These are phyloP conservation scores for Drosophila biarmipes DNA, from an alignment of 1,140 invertebrate species.

Conservation along the genomic window DNA sequence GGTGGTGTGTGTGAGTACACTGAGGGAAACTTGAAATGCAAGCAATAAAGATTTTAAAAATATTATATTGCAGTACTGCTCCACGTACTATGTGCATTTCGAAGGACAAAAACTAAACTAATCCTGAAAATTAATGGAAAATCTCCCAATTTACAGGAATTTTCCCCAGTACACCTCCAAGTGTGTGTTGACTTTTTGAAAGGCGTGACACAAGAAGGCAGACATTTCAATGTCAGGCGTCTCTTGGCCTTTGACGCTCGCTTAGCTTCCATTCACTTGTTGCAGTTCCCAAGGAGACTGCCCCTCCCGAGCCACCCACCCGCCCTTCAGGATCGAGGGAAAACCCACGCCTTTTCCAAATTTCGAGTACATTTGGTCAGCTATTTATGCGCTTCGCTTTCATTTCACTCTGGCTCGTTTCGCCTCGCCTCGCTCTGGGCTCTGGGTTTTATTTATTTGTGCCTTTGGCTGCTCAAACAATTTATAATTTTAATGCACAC, in stretches of 20 bases:
- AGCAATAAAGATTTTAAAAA: no score
- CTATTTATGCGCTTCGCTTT: conserved; percentile 66
- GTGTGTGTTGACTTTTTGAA: conserved; percentile 18
- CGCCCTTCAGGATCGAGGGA: conserved; percentile 3
- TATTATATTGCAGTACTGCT: no score
- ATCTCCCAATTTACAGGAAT: no score
- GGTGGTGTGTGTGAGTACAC: conserved; percentile 4
- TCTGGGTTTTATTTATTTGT: conserved; percentile 59
- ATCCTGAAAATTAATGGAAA: no score
- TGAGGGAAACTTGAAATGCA: not conserved
- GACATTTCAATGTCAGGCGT: conserved; percentile 68
- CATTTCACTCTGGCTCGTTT: conserved; percentile 31
- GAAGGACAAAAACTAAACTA: no score
- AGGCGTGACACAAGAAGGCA: conserved; percentile 62
- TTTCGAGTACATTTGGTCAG: conserved; percentile 66
- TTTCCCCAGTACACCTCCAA: not conserved
- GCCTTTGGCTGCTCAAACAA: conserved; percentile 71
- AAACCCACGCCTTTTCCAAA: conserved; percentile 39
- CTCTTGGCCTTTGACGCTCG: conserved; percentile 63
- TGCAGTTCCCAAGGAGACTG: conserved; percentile 51
- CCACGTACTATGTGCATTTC: no score
- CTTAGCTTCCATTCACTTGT: conserved; percentile 79
- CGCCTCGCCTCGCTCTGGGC: conserved; percentile 11
- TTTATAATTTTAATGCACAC: conserved; percentile 79
- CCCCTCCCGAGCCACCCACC: not conserved